Percentiles rank a stretch among this genome's conserved stretches.
phyloP scores from a whole-genome alignment of 2,113 vertebrate species.

The Oriolus oriolus region DNA sequence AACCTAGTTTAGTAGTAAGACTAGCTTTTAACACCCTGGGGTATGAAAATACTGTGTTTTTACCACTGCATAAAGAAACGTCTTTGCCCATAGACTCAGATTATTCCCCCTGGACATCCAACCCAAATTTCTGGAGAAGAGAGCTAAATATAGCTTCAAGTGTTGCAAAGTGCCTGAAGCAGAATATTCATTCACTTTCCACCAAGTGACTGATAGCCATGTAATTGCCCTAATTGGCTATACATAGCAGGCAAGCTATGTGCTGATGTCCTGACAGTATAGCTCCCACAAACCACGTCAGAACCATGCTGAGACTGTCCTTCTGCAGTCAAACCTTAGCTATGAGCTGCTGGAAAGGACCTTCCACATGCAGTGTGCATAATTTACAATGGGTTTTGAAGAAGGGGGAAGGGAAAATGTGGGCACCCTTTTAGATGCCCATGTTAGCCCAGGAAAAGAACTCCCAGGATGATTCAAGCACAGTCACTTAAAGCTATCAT shows the following conservation, averaged over 20 bases:
- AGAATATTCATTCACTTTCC: not conserved
- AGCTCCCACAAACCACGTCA: not conserved
- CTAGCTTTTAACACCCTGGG: not conserved
- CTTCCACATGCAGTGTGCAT: not conserved
- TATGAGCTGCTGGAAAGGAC: not conserved
- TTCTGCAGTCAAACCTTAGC: not conserved
- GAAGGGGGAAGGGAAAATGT: not conserved
- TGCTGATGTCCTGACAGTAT: not conserved
- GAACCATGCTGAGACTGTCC: not conserved
- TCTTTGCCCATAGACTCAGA: not conserved
- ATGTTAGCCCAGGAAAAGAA: not conserved
- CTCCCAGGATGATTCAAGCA: not conserved
- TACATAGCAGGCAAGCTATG: not conserved
- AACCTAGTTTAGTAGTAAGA: not conserved
- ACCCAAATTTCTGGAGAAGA: not conserved
- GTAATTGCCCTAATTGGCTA: conserved; percentile 1
- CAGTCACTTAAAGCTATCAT: not conserved
- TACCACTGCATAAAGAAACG: not conserved
- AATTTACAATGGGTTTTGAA: not conserved
- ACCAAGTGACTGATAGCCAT: not conserved
- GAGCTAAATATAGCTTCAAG: not conserved
- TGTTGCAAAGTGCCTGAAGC: not conserved
- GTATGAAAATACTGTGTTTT: not conserved
- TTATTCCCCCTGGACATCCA: not conserved
- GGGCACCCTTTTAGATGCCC: not conserved